Conservation (phyloP, 2,113 vertebrate genomes). For the Lepisosteus oculatus region DNA sequence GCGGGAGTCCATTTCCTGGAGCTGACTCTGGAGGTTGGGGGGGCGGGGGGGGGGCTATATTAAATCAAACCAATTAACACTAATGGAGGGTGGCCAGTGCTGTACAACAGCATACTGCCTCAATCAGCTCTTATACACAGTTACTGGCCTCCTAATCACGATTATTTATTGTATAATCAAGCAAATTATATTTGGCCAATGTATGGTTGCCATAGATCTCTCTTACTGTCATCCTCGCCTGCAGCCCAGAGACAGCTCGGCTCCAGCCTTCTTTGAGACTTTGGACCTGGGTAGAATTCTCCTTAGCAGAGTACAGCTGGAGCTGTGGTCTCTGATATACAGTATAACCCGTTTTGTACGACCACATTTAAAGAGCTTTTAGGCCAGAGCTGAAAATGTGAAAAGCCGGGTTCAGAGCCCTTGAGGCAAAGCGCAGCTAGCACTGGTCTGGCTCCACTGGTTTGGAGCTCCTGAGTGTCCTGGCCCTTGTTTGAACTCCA, state of each 20-base stretch:
- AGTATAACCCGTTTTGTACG: too few relatives aligned
- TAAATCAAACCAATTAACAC: conserved; percentile 47
- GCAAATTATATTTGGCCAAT: conserved; percentile 51
- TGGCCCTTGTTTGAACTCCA: too few relatives aligned
- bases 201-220: conserved; percentile 42
- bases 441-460: too few relatives aligned
- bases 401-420: too few relatives aligned
- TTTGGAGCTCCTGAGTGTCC: too few relatives aligned
- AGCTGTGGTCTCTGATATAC: too few relatives aligned
- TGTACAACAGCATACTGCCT: conserved; percentile 2
- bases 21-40: too few relatives aligned
- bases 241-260: conserved; percentile 7
- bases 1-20: too few relatives aligned
- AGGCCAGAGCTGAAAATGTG: too few relatives aligned
- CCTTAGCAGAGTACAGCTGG: too few relatives aligned
- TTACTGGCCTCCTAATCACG: conserved; percentile 40
- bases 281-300: neutral
- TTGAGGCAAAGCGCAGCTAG: too few relatives aligned
- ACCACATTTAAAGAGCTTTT: too few relatives aligned
- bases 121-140: conserved; percentile 27
- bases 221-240: conserved; percentile 39
- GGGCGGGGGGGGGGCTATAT: conserved; percentile 3
- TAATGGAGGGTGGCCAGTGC: conserved; percentile 23
- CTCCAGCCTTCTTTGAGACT: neutral
- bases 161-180: conserved; percentile 51